Percentiles rank a stretch among this genome's conserved stretches.
Evolutionary conservation across 2,888 invertebrate species (phyloP).

Genomic region (Lamproptera curius): DNA sequence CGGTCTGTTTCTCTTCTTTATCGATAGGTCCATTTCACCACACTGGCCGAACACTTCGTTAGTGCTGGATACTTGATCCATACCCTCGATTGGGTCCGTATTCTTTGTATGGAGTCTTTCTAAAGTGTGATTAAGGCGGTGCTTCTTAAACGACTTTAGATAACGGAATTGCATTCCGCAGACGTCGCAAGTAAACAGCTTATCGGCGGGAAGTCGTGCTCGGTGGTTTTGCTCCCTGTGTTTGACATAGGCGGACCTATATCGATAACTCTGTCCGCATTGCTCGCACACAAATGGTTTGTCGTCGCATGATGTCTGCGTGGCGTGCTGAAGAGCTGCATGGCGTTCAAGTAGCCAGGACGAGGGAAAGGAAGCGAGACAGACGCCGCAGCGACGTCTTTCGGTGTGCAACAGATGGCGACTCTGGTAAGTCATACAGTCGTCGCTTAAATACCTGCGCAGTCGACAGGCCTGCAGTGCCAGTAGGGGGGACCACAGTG

Average conservation of each 20-base stretch:
- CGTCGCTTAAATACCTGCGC: conserved; percentile 70
- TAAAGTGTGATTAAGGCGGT: conserved; percentile 90
- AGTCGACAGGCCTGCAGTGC: conserved; percentile 69
- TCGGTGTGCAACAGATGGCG: conserved; percentile 58
- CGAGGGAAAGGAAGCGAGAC: conserved; percentile 91
- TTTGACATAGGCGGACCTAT: conserved; percentile 85
- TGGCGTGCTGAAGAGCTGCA: conserved; percentile 90
- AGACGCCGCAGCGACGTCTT: conserved; percentile 85
- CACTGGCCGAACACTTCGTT: conserved; percentile 80
- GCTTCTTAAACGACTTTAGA: conserved; percentile 93
- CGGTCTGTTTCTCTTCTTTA: conserved; percentile 63
- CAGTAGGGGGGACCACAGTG: conserved; percentile 68
- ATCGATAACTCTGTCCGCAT: conserved; percentile 93
- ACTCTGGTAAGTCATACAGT: conserved; percentile 67
- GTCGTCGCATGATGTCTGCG: conserved; percentile 81
- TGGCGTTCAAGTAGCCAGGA: conserved; percentile 93
- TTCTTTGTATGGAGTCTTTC: conserved; percentile 88
- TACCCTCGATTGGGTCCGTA: conserved; percentile 70
- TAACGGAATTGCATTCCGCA: conserved; percentile 96
- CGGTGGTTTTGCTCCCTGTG: conserved; percentile 94
- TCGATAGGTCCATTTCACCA: conserved; percentile 78
- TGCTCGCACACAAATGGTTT: conserved; percentile 95
- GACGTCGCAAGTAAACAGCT: conserved; percentile 93
- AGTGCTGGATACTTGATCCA: conserved; percentile 85
- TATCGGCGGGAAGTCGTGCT: conserved; percentile 91